These are phyloP conservation scores for Zonotrichia albicollis DNA, from an alignment of 2,797 vertebrate species.

Conservation along the genomic window DNA sequence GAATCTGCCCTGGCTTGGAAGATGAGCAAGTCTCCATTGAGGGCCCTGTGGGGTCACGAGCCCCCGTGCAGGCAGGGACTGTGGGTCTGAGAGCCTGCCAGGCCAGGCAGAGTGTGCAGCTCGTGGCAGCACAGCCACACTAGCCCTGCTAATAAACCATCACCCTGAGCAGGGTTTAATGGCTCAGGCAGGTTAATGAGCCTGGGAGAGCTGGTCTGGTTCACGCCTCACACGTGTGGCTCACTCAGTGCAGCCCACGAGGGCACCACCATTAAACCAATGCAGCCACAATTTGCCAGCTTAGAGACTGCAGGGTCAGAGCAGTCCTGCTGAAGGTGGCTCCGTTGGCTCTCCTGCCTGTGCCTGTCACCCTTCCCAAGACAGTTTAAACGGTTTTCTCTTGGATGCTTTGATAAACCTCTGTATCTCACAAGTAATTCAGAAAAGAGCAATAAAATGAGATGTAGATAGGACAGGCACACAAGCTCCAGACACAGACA, in stretches of 20 bases:
- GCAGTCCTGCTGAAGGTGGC: rapidly evolving
- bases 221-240: rapidly evolving
- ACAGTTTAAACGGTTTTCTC: neutral
- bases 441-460: neutral
- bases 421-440: neutral
- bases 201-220: rapidly evolving
- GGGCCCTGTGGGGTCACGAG: neutral
- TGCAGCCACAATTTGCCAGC: neutral
- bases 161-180: neutral
- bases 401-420: neutral
- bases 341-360: rapidly evolving
- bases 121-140: neutral
- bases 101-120: neutral
- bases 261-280: rapidly evolving
- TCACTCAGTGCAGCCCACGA: neutral
- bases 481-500: neutral
- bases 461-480: neutral
- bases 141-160: neutral
- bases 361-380: rapidly evolving
- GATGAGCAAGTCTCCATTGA: rapidly evolving
- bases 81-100: neutral
- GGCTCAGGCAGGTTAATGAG: neutral
- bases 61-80: rapidly evolving
- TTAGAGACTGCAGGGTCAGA: neutral
- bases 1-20: neutral